phyloP scores from a whole-genome alignment of 2,113 vertebrate species.

The Amazona vittata region DNA sequence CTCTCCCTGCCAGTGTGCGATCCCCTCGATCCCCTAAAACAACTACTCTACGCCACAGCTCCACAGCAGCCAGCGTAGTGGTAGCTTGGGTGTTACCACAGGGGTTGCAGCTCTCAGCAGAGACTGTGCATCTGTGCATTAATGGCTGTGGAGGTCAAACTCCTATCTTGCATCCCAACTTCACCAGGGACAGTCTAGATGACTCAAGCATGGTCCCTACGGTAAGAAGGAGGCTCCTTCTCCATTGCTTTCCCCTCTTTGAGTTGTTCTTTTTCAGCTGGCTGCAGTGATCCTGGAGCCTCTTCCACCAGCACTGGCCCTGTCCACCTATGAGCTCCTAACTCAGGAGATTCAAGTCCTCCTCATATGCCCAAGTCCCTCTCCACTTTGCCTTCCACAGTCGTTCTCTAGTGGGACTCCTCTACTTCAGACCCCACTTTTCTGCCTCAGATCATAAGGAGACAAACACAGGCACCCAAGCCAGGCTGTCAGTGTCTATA shows the following conservation, averaged over 20 bases:
- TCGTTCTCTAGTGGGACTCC: not conserved
- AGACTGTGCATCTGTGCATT: not conserved
- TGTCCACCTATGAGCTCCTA: not conserved
- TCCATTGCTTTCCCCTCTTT: not conserved
- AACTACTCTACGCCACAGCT: too few species aligned
- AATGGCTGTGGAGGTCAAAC: not conserved
- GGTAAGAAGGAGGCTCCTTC: not conserved
- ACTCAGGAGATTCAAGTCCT: not conserved
- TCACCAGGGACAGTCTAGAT: too few species aligned
- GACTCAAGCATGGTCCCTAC: accelerated
- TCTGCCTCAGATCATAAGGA: not conserved
- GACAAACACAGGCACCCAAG: not conserved
- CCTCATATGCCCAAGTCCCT: accelerated
- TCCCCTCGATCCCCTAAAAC: too few species aligned
- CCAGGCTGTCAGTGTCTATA: not conserved
- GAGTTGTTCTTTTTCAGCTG: not conserved
- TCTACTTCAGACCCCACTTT: not conserved
- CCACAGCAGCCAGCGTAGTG: not conserved
- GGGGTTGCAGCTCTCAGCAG: not conserved
- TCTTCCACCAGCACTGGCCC: accelerated
- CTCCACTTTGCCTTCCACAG: not conserved
- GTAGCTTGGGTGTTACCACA: not conserved
- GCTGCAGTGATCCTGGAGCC: not conserved
- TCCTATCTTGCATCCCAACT: too few species aligned
- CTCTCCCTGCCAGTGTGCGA: not conserved